phyloP scores from a whole-genome alignment of 1,140 invertebrate genomes.

The Halesus radiatus region DNA sequence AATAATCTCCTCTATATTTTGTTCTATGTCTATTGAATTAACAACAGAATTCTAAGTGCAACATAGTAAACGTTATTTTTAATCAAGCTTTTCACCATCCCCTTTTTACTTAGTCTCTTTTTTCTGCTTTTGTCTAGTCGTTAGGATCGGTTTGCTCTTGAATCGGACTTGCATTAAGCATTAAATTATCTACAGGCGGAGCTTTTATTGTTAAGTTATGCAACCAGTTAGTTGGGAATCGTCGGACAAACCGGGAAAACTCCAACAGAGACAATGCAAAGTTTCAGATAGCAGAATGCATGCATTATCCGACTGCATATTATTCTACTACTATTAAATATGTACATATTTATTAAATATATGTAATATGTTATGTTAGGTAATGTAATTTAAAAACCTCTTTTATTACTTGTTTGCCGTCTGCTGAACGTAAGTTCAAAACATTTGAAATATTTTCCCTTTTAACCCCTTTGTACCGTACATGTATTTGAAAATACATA shows the following conservation, averaged over 20 bases:
- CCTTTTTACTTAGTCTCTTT: background rate
- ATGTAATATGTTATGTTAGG: too few species aligned
- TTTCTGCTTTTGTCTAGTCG: background rate
- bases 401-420: too few species aligned
- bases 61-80: too few species aligned
- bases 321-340: background rate
- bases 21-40: too few species aligned
- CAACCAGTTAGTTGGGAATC: slow-evolving; percentile 12
- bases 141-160: background rate
- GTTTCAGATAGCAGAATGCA: background rate
- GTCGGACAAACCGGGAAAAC: background rate
- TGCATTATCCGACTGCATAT: background rate
- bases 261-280: background rate
- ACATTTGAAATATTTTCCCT: too few species aligned
- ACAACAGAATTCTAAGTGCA: too few species aligned
- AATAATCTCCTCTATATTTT: too few species aligned
- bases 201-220: slow-evolving; percentile 15
- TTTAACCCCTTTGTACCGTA: too few species aligned
- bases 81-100: too few species aligned
- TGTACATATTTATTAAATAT: too few species aligned
- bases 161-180: slow-evolving; percentile 12
- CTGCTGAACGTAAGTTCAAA: background rate
- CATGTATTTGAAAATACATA: too few species aligned
- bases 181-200: slow-evolving; percentile 21
- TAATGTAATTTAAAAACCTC: too few species aligned